A percentile compares a stretch with the other conserved stretches of the same genome.
Conservation (phyloP, 1,140 invertebrate species). For the Cydia strobilella region DNA sequence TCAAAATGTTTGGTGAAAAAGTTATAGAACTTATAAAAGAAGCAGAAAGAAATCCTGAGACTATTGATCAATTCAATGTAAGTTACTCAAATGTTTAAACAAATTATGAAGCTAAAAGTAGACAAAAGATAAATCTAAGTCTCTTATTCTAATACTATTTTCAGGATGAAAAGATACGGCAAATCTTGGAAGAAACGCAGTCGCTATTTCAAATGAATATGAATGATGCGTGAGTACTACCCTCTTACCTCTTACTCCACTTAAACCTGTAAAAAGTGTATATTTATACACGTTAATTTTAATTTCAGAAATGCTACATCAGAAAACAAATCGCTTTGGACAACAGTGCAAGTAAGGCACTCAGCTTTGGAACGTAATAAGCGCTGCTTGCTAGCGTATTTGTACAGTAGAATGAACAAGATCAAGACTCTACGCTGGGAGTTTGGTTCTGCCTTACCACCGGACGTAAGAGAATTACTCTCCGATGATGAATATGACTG, state of each 20-base stretch:
- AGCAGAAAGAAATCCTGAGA: conserved; percentile 66
- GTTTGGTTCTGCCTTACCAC: conserved; percentile 93
- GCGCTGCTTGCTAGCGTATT: conserved; percentile 93
- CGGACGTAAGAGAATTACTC: conserved; percentile 90
- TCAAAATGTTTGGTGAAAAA: conserved; percentile 72
- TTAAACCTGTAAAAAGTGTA: not conserved
- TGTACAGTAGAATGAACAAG: conserved; percentile 91
- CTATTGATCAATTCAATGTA: conserved; percentile 68
- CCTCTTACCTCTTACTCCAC: not conserved
- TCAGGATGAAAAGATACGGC: conserved; percentile 70
- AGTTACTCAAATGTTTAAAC: conserved; percentile 36
- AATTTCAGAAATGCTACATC: conserved; percentile 67
- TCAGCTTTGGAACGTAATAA: conserved; percentile 93
- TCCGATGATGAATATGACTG: conserved; percentile 91
- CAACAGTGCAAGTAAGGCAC: conserved; percentile 90
- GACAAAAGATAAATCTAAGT: not conserved
- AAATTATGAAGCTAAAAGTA: conserved; percentile 7
- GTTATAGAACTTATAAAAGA: conserved; percentile 72
- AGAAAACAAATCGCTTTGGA: conserved; percentile 78
- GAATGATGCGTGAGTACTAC: conserved; percentile 70
- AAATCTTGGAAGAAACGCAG: conserved; percentile 74
- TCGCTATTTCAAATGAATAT: conserved; percentile 71
- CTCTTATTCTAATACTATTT: conserved; percentile 35
- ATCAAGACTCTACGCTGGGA: conserved; percentile 94
- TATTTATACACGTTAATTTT: conserved; percentile 1